Conservation (phyloP, 2,797 vertebrate genomes). For the Gadopsis bispinosus region DNA sequence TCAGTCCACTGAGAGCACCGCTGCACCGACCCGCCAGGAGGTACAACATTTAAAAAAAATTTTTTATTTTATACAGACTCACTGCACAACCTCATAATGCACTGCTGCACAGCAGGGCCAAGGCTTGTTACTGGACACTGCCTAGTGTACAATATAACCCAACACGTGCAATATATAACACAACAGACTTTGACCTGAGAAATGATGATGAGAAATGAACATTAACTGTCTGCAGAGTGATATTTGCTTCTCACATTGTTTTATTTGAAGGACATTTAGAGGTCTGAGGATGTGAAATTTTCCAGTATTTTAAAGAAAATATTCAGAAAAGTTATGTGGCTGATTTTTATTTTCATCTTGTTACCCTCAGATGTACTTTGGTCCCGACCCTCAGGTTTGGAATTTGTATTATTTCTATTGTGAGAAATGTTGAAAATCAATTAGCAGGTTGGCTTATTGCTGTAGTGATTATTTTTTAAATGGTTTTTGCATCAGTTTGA, state of each 20-base stretch:
- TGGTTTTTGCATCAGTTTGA: background rate
- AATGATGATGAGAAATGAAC: background rate
- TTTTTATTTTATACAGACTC: conserved; percentile 23
- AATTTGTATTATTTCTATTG: background rate
- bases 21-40: conserved; percentile 71
- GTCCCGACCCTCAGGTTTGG: background rate
- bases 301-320: conserved; percentile 3
- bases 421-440: conserved; percentile 7
- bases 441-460: background rate
- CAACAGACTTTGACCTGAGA: background rate
- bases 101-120: conserved; percentile 26
- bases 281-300: background rate
- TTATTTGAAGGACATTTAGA: conserved; percentile 4
- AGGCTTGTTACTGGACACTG: conserved; percentile 10
- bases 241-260: background rate
- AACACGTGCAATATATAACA: background rate
- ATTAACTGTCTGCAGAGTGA: background rate
- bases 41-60: conserved; percentile 17
- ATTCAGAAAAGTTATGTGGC: background rate
- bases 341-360: conserved; percentile 4
- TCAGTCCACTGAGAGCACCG: conserved; percentile 56
- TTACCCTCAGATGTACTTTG: background rate
- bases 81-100: conserved; percentile 37
- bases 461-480: background rate
- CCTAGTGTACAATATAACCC: conserved; percentile 19